Conservation (phyloP, 1,140 invertebrate genomes). For the Planococcus citri region DNA sequence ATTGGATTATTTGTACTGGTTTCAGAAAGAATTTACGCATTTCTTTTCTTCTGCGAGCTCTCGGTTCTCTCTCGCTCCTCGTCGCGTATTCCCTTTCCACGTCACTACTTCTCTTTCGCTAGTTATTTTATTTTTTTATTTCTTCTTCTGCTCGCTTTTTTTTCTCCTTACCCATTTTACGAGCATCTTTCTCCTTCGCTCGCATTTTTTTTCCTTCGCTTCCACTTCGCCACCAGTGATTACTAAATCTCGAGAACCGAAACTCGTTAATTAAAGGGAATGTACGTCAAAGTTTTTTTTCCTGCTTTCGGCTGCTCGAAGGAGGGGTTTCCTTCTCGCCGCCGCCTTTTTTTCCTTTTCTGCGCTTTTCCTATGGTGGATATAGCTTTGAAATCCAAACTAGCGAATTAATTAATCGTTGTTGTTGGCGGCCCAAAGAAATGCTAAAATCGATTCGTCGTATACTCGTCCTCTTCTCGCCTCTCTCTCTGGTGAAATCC, state of each 20-base stretch:
- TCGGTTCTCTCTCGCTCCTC: constrained; percentile 1
- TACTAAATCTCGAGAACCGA: background rate
- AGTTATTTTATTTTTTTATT: constrained; percentile 1
- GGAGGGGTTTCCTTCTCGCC: too few species aligned
- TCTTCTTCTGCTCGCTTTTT: background rate
- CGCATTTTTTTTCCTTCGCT: too few species aligned
- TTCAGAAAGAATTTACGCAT: constrained; percentile 19
- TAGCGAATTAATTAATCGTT: background rate
- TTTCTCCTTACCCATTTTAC: background rate
- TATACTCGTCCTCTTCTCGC: too few species aligned
- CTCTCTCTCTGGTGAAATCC: too few species aligned
- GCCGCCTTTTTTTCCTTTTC: too few species aligned
- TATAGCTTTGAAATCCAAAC: background rate
- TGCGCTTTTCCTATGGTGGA: background rate
- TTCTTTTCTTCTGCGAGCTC: background rate
- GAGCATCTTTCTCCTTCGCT: background rate
- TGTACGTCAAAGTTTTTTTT: too few species aligned
- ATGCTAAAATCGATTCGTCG: background rate
- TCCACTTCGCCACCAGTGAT: background rate
- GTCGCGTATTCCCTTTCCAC: background rate
- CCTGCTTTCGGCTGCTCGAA: too few species aligned
- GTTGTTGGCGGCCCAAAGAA: background rate
- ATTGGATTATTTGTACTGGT: constrained; percentile 20
- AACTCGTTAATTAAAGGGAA: too few species aligned
- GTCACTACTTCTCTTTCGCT: background rate